These are phyloP conservation scores for Oryzias curvinotus DNA, from an alignment of 2,113 vertebrate species.

Conservation along the genomic window DNA sequence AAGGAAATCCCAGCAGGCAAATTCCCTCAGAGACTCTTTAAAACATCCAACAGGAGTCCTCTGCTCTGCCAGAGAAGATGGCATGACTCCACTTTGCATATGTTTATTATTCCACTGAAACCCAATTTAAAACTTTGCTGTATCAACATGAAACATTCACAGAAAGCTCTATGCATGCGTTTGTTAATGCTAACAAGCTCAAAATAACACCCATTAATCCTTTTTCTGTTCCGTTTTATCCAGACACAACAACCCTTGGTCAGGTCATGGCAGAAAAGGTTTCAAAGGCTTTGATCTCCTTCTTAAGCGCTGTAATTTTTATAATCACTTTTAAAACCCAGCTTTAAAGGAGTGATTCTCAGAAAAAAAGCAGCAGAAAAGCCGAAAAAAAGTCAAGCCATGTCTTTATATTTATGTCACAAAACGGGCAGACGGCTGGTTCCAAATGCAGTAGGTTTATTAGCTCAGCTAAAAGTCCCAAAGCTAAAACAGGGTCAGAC, in stretches of 20 bases:
- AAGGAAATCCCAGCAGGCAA: background rate
- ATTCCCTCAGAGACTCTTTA: slow-evolving; percentile 23
- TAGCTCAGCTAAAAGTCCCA: too few species aligned
- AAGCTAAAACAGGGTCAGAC: too few species aligned
- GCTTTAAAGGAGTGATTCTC: background rate
- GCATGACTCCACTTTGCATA: slow-evolving; percentile 18
- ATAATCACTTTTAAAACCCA: background rate
- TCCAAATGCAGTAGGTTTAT: too few species aligned
- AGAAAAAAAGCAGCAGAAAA: background rate
- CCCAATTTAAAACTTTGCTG: background rate
- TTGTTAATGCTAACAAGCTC: too few species aligned
- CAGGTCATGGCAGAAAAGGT: background rate
- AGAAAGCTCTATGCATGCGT: background rate
- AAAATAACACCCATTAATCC: too few species aligned
- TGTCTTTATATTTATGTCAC: background rate
- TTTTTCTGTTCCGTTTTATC: too few species aligned
- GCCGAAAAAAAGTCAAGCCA: background rate
- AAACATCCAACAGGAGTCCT: slow-evolving; percentile 7
- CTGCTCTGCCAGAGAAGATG: slow-evolving; percentile 5
- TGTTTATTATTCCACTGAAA: slow-evolving; percentile 7
- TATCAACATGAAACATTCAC: slow-evolving; percentile 7
- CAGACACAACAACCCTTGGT: too few species aligned
- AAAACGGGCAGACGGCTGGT: too few species aligned
- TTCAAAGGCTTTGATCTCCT: slow-evolving; percentile 12
- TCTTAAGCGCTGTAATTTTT: slow-evolving; percentile 10